phyloP scores from a whole-genome alignment of 2,113 vertebrate species.

The Burhinus bistriatus region DNA sequence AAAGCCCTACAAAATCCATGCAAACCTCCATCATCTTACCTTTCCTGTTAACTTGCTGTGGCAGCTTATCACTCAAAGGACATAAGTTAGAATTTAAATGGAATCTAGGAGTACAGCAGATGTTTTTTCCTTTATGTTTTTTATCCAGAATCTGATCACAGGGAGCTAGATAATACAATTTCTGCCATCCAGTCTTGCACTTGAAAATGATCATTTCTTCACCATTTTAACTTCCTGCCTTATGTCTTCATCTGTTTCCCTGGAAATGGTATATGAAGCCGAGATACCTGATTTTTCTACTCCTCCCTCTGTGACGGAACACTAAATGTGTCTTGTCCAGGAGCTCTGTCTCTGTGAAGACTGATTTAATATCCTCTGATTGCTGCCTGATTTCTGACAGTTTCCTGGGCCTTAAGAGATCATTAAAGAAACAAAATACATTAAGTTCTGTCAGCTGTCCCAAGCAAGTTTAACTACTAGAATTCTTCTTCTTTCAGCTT shows the following conservation, averaged over 20 bases:
- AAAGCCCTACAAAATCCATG: background rate
- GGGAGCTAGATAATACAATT: background rate
- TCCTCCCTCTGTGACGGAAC: background rate
- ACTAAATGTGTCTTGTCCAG: background rate
- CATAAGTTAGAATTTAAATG: background rate
- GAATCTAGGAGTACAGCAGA: background rate
- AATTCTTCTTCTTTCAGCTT: background rate
- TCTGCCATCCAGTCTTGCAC: background rate
- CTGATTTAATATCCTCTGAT: background rate
- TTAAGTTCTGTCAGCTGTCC: background rate
- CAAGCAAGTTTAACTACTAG: background rate
- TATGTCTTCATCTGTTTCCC: background rate
- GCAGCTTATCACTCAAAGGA: background rate
- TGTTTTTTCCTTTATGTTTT: background rate
- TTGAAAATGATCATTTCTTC: background rate
- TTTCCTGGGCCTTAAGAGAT: background rate
- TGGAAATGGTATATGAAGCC: background rate
- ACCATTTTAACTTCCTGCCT: background rate
- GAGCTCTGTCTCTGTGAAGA: background rate
- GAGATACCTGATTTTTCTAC: background rate
- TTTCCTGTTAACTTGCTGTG: background rate
- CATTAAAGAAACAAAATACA: background rate
- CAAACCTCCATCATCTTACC: background rate
- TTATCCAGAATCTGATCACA: background rate
- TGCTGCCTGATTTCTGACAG: constrained; percentile 4